These are phyloP conservation scores for Resseliella maxima DNA, from an alignment of 2,888 invertebrate species.

Conservation along the genomic window DNA sequence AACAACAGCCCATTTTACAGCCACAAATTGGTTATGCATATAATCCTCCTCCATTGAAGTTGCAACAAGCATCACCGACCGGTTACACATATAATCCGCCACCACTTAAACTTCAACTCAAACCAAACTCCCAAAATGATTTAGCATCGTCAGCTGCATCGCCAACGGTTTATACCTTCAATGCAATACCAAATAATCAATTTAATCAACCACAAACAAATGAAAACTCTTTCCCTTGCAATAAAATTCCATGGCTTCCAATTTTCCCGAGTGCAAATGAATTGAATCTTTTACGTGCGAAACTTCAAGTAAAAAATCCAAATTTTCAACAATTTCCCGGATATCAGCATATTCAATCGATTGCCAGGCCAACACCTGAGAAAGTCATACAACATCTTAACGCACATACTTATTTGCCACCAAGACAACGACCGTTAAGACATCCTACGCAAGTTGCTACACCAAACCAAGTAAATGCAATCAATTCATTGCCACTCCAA, in stretches of 20 bases:
- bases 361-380: background rate
- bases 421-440: background rate
- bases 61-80: background rate
- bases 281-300: conserved; percentile 7
- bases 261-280: conserved; percentile 67
- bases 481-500: conserved; percentile 6
- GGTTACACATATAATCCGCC: conserved; percentile 1
- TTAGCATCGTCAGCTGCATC: conserved; percentile 38
- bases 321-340: background rate
- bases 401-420: conserved; percentile 25
- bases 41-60: background rate
- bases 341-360: conserved; percentile 23
- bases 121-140: background rate
- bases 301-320: conserved; percentile 25
- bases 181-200: background rate
- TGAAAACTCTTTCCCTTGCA: conserved; percentile 72
- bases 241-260: conserved; percentile 85
- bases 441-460: conserved; percentile 33
- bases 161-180: conserved; percentile 12
- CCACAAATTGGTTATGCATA: background rate
- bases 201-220: background rate
- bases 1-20: background rate
- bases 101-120: background rate
- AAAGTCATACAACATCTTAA: conserved; percentile 49
- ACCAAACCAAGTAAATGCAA: conserved; percentile 33